Evolutionary conservation across 2,888 invertebrate genomes (phyloP), one percentile per base, ranked within the genome.

Genomic region (Spicauda simplicius): DNA sequence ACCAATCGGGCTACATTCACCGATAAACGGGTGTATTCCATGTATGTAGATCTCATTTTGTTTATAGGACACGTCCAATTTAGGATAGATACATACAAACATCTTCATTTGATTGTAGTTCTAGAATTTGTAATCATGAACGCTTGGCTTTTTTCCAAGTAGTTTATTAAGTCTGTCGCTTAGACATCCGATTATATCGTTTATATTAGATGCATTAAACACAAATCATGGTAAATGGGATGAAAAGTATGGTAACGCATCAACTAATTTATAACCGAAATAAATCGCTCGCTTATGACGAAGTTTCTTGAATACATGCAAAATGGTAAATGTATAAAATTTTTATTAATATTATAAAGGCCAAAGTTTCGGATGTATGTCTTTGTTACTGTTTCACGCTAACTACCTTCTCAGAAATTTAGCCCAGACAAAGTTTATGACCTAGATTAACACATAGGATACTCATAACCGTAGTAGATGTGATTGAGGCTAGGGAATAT

Each of bases 131-230:
- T 14, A n/a, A 45, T 45, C n/a, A 45, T 6, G 45, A 45, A 45
- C 45, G 45, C 5, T 45, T 45, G 45, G 45, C 45, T 5, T 6
- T 1, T n/a, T 45, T 45, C 45, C 45, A 45, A 45, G 45, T n/a
- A 45, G n/a, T 45, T 45, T n/a, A 45, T 45, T 45, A n/a, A 45
- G 7, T 45, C 45, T 45, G n/a, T 45, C 45, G 45, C n/a, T n/a
- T n/a, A n/a, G 45, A 48, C 45, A n/a, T 45, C n/a, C 45, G 45
- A 45, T 45, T 45, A 45, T 45, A n/a, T n/a, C 45, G 45, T 45
- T 5, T 45, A 45, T n/a, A 45, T 45, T 45, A 45, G n/a, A 45
- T n/a, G 45, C n/a, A n/a, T n/a, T 45, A 45, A 45, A 45, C 45
- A 30, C 54, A 54, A 30, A 54, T 54, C 54, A 30, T 16, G 25